Base-by-base conservation (phyloP, 1,140 invertebrate species). In the Helicoverpa armigera region DNA sequence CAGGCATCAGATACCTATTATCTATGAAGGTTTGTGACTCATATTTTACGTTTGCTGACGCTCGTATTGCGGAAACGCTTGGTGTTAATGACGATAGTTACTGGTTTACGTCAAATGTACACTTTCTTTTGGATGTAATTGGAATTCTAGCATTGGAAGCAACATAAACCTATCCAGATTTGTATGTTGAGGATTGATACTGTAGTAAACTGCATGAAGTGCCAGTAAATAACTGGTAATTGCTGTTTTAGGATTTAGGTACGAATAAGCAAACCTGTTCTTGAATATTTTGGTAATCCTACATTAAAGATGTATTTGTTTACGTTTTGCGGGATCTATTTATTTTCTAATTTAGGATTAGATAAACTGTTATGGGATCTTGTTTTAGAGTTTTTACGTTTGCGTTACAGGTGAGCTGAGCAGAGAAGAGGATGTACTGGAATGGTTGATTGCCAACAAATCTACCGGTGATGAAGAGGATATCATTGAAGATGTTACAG, bases 391-490 rank as follows among this genome's bases (percentile, higher is more conserved):
- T 18, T 9, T 60, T 9, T 9, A 10, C 58, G 29, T 29, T 80
- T 82, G 23, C 35, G 35, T 95, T 95, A 50, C 90, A 99, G 98
- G 97, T 93, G 98, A 99, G 95, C 92, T 99, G 79, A 98, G 97
- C 79, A 97, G 96, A 87, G 98, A 99, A 94, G 98, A 99, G 93
- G 98, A 98, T 93, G 98, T 99, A 7, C 95, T 99, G 85, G 98
- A 99, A 93, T 99, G 98, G 98, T 95, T 99, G 87, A 97, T 99
- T 74, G 97, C 97, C 83, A 98, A 98, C 93, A 98, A 98, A 94
- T 98, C 98, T 60, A 98, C 98, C 63, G 98, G 98, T 73, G 98
- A 98, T 89, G 98, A 98, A 90, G 98, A 98, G 89, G 98, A 99
- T 90, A 97, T 98, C 69, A 99, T 99, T 85, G 98, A 99, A 95